phyloP scores from a whole-genome alignment of 2,797 vertebrate genomes.

The Ctenochaetus hawaiiensis region DNA sequence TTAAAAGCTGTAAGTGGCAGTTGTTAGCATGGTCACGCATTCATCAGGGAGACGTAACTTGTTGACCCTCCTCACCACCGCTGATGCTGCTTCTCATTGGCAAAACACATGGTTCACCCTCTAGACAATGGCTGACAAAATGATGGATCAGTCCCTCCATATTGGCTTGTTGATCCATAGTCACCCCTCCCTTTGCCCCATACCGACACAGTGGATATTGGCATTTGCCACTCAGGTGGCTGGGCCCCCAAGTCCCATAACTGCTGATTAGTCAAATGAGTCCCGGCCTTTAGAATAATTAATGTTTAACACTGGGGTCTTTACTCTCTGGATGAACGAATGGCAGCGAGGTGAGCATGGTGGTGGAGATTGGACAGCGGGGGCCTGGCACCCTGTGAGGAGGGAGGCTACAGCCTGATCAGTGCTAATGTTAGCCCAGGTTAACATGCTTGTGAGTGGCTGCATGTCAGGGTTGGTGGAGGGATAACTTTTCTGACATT shows the following conservation, averaged over 20 bases:
- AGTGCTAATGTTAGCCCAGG: slow-evolving; percentile 82
- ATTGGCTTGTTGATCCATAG: slow-evolving; percentile 92
- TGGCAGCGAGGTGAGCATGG: slow-evolving; percentile 76
- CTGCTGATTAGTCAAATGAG: slow-evolving; percentile 94
- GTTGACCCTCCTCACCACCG: slow-evolving; percentile 53
- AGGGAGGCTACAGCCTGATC: slow-evolving; percentile 74
- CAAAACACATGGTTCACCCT: slow-evolving; percentile 80
- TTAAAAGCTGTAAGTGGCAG: slow-evolving; percentile 71
- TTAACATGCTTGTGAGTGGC: slow-evolving; percentile 80
- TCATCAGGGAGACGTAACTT: slow-evolving; percentile 74
- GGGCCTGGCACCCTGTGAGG: slow-evolving; percentile 68
- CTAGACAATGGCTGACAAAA: slow-evolving; percentile 89
- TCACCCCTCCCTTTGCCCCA: slow-evolving; percentile 69
- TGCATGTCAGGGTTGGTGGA: slow-evolving; percentile 22
- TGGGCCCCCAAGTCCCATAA: slow-evolving; percentile 82
- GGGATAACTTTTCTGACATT: slow-evolving; percentile 39
- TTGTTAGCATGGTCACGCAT: slow-evolving; percentile 83
- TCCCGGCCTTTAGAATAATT: slow-evolving; percentile 88
- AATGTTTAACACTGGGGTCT: slow-evolving; percentile 87
- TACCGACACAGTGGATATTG: slow-evolving; percentile 87
- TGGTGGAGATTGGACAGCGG: slow-evolving; percentile 76
- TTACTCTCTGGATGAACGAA: slow-evolving; percentile 82
- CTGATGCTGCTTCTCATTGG: slow-evolving; percentile 82
- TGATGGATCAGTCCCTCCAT: slow-evolving; percentile 92
- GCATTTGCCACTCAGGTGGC: slow-evolving; percentile 93